Percentiles rank a stretch among this genome's conserved stretches.
Conservation (phyloP, 2,113 vertebrate genomes). For the Hippocampus comes region DNA sequence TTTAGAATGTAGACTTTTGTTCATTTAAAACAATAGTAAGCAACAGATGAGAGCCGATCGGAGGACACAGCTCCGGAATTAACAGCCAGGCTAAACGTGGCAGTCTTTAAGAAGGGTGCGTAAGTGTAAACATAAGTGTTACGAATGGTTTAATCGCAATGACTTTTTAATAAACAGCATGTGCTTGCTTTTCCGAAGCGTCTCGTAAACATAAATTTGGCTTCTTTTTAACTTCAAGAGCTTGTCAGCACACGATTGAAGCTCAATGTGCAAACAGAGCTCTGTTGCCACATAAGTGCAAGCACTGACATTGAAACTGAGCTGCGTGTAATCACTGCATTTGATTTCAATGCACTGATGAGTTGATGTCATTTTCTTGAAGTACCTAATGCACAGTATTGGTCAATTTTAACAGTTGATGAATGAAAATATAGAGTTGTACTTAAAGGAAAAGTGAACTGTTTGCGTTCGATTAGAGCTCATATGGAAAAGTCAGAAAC, state of each 20-base stretch:
- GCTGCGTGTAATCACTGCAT: neutral
- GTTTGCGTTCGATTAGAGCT: conserved; percentile 25
- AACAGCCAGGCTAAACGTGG: conserved; percentile 6
- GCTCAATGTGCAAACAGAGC: conserved; percentile 16
- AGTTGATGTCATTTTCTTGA: conserved; percentile 6
- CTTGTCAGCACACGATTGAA: conserved; percentile 21
- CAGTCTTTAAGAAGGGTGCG: conserved; percentile 15
- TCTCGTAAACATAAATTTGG: conserved; percentile 37
- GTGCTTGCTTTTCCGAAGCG: neutral
- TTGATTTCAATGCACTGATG: neutral
- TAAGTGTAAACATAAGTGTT: conserved; percentile 41
- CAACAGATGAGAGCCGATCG: neutral
- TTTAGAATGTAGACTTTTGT: conserved; percentile 32
- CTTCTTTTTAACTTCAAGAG: conserved; percentile 25
- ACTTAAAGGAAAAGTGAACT: neutral
- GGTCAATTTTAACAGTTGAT: neutral
- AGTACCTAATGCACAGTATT: conserved; percentile 14
- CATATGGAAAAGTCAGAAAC: conserved; percentile 5
- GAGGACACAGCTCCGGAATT: neutral
- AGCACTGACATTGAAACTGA: neutral
- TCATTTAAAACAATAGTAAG: conserved; percentile 8
- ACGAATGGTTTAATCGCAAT: conserved; percentile 13
- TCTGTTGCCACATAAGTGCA: conserved; percentile 24
- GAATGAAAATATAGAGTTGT: neutral
- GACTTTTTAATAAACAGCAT: conserved; percentile 19